Evolutionary conservation across 2,797 vertebrate species (phyloP), one percentile per base, ranked within the genome.

Genomic region (Zenarchopterus dispar): DNA sequence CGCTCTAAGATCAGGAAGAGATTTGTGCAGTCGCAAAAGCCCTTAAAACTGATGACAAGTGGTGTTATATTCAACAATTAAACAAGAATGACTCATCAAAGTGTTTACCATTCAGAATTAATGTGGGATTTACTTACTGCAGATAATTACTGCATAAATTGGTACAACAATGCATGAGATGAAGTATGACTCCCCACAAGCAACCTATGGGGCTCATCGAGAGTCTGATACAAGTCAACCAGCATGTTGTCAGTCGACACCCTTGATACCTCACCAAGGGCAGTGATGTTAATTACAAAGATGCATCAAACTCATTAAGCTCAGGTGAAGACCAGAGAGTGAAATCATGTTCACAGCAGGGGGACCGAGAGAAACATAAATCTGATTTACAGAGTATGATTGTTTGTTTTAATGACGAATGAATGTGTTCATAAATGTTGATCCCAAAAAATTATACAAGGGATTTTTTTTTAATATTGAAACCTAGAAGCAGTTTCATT

Each of bases 291-390:
- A 60, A 77, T 85, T 73, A 60, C 21, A 16, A 48, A 54, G 24
- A 77, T 59, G 6, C 33, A 54, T 53, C 49, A 74, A 44, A 53
- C 55, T 53, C 53, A 62, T 70, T 57, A 63, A 41, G 60, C 5
- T 5, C 4, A 65, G 43, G 56, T 43, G 23, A 70, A 16, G 8
- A 71, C 45, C 26, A 22, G 22, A 54, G 17, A 48, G 31, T 17
- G n/a, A 60, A 73, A 71, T 65, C 13, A 39, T 52, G 13, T 52
- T 62, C 49, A 24, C 59, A 62, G 62, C 59, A 68, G 57, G 60
- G n/a, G 65, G 62, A 57, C 26, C 36, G 16, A 50, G 39, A 54
- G 28, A 15, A 42, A n/a, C 28, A 13, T 47, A 4, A 23, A 43
- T 50, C 2, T 54, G 44, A 56, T 18, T 26, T 22, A 39, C 41